phyloP scores from a whole-genome alignment of 1,140 invertebrate species.

The Eubasilissa regina region DNA sequence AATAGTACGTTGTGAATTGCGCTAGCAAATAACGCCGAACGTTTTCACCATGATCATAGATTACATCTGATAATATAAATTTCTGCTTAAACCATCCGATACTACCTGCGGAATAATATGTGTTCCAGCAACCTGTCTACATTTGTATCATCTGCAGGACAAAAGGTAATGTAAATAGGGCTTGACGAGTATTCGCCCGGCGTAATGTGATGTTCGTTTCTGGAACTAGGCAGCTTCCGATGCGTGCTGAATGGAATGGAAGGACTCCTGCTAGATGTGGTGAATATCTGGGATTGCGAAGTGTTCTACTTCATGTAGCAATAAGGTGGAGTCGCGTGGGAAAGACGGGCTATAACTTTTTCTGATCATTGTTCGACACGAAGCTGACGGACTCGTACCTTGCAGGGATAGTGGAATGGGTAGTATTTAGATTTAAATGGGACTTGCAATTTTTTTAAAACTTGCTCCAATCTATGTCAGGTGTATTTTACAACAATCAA shows the following conservation, averaged over 20 bases:
- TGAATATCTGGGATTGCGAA: slow-evolving; percentile 14
- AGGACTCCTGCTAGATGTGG: slow-evolving; percentile 3
- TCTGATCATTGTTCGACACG: slow-evolving; percentile 1
- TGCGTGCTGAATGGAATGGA: slow-evolving; percentile 5
- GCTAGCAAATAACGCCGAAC: no score
- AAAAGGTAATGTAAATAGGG: background rate
- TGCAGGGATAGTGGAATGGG: background rate
- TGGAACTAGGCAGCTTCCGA: slow-evolving; percentile 1
- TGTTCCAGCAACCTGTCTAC: no score
- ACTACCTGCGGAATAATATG: no score
- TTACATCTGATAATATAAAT: no score
- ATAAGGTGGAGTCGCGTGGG: slow-evolving; percentile 8
- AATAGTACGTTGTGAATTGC: no score
- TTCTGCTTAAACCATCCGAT: no score
- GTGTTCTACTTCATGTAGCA: slow-evolving; percentile 9
- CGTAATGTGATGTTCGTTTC: background rate
- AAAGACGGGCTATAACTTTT: background rate
- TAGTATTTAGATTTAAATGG: no score
- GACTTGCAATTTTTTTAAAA: no score
- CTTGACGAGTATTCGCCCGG: slow-evolving; percentile 10
- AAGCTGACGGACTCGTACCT: background rate
- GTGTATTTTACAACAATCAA: no score
- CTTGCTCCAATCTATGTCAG: no score
- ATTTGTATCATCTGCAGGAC: no score
- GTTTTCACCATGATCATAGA: no score